Percentiles rank a stretch among this genome's conserved stretches.
These are phyloP conservation scores for Malacosoma neustria DNA, from an alignment of 2,888 invertebrate species.

Conservation along the genomic window DNA sequence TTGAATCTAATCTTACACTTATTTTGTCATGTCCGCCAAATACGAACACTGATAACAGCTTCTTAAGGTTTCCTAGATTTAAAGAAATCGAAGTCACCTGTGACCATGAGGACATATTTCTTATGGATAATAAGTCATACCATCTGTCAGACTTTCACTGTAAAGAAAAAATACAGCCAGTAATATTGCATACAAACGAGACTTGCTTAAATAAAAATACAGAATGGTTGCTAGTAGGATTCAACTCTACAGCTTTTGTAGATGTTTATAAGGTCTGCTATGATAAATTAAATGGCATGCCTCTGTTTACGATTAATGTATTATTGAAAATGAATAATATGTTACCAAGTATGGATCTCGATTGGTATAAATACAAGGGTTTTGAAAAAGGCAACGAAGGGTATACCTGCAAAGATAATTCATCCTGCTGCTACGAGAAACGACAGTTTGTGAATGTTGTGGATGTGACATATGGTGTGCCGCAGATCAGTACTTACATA, in stretches of 20 bases:
- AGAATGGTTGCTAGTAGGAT: conserved; percentile 18
- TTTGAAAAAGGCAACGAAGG: conserved; percentile 6
- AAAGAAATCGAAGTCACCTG: conserved; percentile 13
- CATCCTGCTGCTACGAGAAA: conserved; percentile 18
- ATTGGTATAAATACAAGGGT: conserved; percentile 2
- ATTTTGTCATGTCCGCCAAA: conserved; percentile 13
- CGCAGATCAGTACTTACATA: conserved; percentile 17
- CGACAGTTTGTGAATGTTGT: conserved; percentile 15
- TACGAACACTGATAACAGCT: conserved; percentile 7
- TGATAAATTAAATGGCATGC: conserved; percentile 12
- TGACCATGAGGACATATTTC: conserved; percentile 11
- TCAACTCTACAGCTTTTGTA: conserved; percentile 11
- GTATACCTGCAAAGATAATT: conserved; percentile 10
- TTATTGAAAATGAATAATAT: neutral
- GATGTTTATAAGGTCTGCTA: conserved; percentile 19
- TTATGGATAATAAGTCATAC: conserved; percentile 9
- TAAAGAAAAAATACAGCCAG: conserved; percentile 8
- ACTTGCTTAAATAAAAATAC: conserved; percentile 13
- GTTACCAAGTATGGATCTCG: conserved; percentile 7
- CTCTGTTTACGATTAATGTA: conserved; percentile 11
- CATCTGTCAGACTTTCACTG: conserved; percentile 17
- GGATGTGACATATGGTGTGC: conserved; percentile 16
- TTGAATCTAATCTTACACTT: conserved; percentile 8
- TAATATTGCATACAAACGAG: conserved; percentile 6
- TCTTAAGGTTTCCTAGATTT: conserved; percentile 10